Percentiles rank a stretch among this genome's conserved stretches.
phyloP scores from a whole-genome alignment of 2,888 invertebrate genomes.

The Rhagonycha fulva region DNA sequence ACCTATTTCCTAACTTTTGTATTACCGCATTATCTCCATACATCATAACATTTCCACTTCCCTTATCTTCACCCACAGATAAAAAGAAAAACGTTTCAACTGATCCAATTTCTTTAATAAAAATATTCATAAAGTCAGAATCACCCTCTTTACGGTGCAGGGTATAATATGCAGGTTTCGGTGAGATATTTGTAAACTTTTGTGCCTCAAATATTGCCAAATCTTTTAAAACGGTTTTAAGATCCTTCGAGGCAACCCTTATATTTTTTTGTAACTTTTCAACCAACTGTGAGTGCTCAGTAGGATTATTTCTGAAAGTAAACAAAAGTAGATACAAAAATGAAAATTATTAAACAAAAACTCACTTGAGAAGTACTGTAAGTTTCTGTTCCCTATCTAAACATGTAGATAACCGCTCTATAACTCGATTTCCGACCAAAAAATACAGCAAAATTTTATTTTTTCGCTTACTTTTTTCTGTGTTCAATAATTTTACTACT shows the following conservation, averaged over 20 bases:
- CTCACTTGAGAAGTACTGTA: conserved; percentile 73
- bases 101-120: conserved; percentile 67
- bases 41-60: conserved; percentile 60
- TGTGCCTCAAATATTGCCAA: conserved; percentile 71
- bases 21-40: conserved; percentile 62
- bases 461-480: conserved; percentile 74
- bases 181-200: conserved; percentile 58
- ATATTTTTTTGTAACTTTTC: conserved; percentile 74
- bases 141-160: conserved; percentile 77
- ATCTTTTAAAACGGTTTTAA: conserved; percentile 69
- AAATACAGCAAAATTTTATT: conserved; percentile 69
- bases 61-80: conserved; percentile 72
- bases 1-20: conserved; percentile 64
- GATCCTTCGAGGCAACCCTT: conserved; percentile 67
- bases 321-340: conserved; percentile 7
- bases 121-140: conserved; percentile 72
- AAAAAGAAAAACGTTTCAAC: conserved; percentile 67
- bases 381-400: conserved; percentile 70
- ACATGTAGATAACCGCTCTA: conserved; percentile 63
- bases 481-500: conserved; percentile 67
- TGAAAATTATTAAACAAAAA: conserved; percentile 18
- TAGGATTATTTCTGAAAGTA: conserved; percentile 68
- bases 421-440: conserved; percentile 73
- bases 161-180: conserved; percentile 61
- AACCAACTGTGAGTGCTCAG: conserved; percentile 71